Conservation (phyloP, 2,888 invertebrate genomes). For the Leptodirus hochenwartii region DNA sequence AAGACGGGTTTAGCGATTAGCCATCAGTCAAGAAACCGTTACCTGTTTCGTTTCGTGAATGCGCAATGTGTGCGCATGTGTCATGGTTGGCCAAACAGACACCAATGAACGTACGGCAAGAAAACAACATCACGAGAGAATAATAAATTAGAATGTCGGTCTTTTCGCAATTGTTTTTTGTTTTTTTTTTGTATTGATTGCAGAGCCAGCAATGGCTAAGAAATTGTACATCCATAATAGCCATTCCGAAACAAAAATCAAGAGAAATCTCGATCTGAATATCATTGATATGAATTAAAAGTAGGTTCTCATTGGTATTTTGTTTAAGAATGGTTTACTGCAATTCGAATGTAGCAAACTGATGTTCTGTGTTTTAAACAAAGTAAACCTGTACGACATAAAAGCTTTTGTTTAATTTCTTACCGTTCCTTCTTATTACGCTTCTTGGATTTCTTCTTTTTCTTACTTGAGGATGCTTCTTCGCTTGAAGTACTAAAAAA, state of each 20-base stretch:
- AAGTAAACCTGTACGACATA: neutral
- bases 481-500: conserved; percentile 43
- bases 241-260: too few relatives aligned
- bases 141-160: conserved; percentile 11
- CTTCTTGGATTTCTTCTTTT: conserved; percentile 65
- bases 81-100: conserved; percentile 18
- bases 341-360: too few relatives aligned
- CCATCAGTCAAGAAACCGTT: too few relatives aligned
- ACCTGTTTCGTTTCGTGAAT: too few relatives aligned
- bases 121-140: conserved; percentile 21
- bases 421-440: conserved; percentile 59
- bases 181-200: conserved; percentile 1
- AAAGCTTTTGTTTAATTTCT: conserved; percentile 16
- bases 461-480: conserved; percentile 55
- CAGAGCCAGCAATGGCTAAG: neutral
- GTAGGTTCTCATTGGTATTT: too few relatives aligned
- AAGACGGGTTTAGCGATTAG: too few relatives aligned
- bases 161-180: conserved; percentile 2
- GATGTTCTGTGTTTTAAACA: too few relatives aligned
- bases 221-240: neutral
- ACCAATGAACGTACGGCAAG: conserved; percentile 23
- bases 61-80: too few relatives aligned
- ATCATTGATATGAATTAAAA: too few relatives aligned
- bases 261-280: too few relatives aligned
- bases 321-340: too few relatives aligned